These are phyloP conservation scores for Prinia subflava DNA, from an alignment of 2,113 vertebrate species.

Conservation along the genomic window DNA sequence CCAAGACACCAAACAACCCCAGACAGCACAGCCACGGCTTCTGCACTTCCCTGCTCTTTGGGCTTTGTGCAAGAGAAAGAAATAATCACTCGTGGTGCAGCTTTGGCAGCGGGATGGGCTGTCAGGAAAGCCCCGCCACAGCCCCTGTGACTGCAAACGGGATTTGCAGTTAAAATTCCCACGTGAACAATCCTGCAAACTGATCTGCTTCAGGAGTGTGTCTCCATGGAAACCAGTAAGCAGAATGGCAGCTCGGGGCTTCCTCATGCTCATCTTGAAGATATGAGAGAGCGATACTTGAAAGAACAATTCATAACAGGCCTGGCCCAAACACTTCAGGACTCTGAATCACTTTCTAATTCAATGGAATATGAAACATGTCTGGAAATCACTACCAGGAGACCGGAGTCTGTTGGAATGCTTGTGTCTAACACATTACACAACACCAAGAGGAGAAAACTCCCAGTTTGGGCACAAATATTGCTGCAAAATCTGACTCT, in stretches of 20 bases:
- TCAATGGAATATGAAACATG: background rate
- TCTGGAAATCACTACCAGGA: background rate
- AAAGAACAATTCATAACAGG: background rate
- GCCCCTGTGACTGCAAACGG: background rate
- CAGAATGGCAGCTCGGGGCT: background rate
- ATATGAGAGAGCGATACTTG: background rate
- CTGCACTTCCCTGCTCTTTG: background rate
- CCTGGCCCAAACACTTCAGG: background rate
- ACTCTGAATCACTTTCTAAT: background rate
- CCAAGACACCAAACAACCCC: background rate
- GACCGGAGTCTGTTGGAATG: background rate
- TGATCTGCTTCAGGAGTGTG: background rate
- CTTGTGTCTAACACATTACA: background rate
- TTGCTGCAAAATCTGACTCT: background rate
- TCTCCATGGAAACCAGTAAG: conserved; percentile 31
- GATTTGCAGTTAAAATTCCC: background rate
- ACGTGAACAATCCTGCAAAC: background rate
- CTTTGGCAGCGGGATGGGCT: background rate
- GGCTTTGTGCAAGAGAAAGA: background rate
- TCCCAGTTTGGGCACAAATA: background rate
- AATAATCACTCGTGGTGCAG: background rate
- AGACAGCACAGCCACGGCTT: background rate
- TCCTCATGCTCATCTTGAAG: background rate
- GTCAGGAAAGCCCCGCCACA: background rate
- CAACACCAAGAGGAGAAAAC: background rate